These are phyloP conservation scores for Wasmannia auropunctata DNA, from an alignment of 1,140 invertebrate genomes.

Conservation along the genomic window DNA sequence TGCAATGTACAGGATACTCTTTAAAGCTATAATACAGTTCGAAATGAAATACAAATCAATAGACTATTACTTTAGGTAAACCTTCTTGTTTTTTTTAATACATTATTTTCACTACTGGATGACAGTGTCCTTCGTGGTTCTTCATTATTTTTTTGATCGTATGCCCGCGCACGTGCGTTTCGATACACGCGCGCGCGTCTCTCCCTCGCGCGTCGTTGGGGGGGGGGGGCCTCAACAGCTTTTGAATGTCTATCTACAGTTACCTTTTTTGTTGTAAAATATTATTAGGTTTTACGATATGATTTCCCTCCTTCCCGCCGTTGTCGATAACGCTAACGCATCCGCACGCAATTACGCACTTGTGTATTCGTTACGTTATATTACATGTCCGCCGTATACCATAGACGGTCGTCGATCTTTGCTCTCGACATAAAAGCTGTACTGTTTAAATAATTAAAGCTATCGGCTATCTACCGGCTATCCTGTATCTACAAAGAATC, in stretches of 20 bases:
- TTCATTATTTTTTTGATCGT: conserved; percentile 74
- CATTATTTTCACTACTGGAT: conserved; percentile 85
- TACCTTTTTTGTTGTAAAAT: conserved; percentile 82
- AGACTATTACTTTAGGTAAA: conserved; percentile 83
- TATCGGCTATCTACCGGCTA: conserved; percentile 83
- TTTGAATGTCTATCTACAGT: conserved; percentile 83
- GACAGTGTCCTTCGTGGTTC: conserved; percentile 76
- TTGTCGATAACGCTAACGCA: conserved; percentile 67
- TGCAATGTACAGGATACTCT: conserved; percentile 85
- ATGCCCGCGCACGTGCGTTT: conserved; percentile 63
- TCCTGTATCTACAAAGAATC: conserved; percentile 84
- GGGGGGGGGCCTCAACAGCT: conserved; percentile 75
- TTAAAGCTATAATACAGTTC: conserved; percentile 85
- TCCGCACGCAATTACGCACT: conserved; percentile 66
- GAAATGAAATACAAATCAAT: conserved; percentile 84
- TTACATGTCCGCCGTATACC: conserved; percentile 70
- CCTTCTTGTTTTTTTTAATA: conserved; percentile 80
- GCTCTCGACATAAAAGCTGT: conserved; percentile 72
- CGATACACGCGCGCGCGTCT: conserved; percentile 18
- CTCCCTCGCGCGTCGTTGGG: conserved; percentile 22
- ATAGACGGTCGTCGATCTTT: conserved; percentile 54
- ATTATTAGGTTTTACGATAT: conserved; percentile 85
- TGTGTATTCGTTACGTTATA: conserved; percentile 66
- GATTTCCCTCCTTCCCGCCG: conserved; percentile 80
- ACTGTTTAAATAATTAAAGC: conserved; percentile 85